phyloP scores from a whole-genome alignment of 64 coral and sea anemone species.

The Actinia equina region DNA sequence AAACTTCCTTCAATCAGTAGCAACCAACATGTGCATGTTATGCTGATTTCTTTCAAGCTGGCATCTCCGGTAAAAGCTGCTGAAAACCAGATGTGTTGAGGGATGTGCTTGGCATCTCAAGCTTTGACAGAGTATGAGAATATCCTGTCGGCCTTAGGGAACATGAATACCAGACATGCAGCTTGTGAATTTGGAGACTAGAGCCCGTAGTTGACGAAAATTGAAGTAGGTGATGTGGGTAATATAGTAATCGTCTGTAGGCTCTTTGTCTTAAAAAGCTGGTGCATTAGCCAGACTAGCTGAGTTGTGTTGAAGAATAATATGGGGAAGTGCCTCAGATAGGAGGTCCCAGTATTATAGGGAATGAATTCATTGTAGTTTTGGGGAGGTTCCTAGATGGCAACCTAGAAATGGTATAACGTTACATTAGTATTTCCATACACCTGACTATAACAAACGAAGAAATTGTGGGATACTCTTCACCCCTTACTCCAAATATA shows the following conservation, averaged over 20 bases:
- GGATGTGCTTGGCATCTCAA: not conserved
- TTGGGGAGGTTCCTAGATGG: conserved; percentile 10
- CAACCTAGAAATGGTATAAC: conserved; percentile 22
- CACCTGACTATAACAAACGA: not conserved
- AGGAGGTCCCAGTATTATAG: conserved; percentile 4
- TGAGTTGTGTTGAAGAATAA: conserved; percentile 16
- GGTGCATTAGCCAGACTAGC: conserved; percentile 13
- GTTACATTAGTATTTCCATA: not conserved
- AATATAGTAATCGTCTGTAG: conserved; percentile 3
- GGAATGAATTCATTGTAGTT: conserved; percentile 19
- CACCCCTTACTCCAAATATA: not conserved
- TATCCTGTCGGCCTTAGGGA: not conserved
- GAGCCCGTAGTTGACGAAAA: conserved; percentile 5
- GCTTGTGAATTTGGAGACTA: conserved; percentile 23
- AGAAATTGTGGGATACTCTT: not conserved
- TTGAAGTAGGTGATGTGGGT: conserved; percentile 18
- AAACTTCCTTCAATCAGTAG: not conserved
- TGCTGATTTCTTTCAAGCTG: not conserved
- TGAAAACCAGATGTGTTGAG: not conserved
- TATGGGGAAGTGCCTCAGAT: conserved; percentile 1
- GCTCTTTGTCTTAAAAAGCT: conserved; percentile 15
- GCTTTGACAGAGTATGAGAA: not conserved
- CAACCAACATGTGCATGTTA: conserved; percentile 12
- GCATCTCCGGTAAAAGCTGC: not conserved
- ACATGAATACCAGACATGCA: conserved; percentile 8